Conservation (phyloP, 2,797 vertebrate genomes). For the Astyanax mexicanus region DNA sequence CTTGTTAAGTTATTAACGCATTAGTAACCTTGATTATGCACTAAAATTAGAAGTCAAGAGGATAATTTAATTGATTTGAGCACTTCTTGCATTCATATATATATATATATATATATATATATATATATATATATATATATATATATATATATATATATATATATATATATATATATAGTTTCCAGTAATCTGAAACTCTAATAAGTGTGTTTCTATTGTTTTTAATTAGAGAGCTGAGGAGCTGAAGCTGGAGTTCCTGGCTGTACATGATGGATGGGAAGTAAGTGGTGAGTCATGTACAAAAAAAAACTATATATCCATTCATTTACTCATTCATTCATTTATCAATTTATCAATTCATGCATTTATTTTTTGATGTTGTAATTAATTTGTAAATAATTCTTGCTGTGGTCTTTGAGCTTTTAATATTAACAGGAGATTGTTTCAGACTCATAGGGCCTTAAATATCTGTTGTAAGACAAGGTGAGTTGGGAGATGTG, state of each 20-base stretch:
- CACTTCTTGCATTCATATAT: background rate
- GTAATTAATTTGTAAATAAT: too few species aligned
- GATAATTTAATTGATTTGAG: background rate
- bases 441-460: too few species aligned
- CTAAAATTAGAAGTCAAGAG: background rate
- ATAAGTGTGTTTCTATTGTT: background rate
- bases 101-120: too few species aligned
- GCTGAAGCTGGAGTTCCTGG: background rate
- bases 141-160: too few species aligned
- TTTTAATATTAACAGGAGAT: too few species aligned
- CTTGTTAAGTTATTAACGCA: background rate
- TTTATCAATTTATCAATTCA: too few species aligned
- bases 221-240: background rate
- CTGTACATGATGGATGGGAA: background rate
- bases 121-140: too few species aligned
- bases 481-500: too few species aligned
- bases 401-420: too few species aligned
- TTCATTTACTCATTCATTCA: background rate
- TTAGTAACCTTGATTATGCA: constrained; percentile 23
- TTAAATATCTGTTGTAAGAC: too few species aligned
- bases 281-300: background rate
- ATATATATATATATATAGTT: too few species aligned
- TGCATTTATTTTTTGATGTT: too few species aligned
- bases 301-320: background rate
- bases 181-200: background rate